phyloP scores from a whole-genome alignment of 2,888 invertebrate genomes.

The Cyrtodaria siliqua region DNA sequence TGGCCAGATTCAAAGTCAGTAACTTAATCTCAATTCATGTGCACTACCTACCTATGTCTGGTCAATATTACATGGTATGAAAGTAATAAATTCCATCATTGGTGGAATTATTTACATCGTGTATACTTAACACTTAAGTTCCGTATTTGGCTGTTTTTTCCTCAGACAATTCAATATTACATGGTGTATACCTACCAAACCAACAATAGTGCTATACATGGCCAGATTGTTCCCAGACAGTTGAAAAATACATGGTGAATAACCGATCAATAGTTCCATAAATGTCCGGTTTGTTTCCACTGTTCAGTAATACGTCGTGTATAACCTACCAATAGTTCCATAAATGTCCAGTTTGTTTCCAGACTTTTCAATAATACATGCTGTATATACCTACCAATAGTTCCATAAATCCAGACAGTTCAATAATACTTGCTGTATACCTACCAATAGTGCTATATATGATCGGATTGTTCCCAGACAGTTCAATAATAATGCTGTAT shows the following conservation, averaged over 20 bases:
- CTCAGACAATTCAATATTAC: too few species aligned
- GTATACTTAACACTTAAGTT: too few species aligned
- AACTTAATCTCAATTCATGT: too few species aligned
- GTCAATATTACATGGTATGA: too few species aligned
- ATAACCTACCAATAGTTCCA: slow-evolving; percentile 57
- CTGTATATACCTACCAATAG: slow-evolving; percentile 66
- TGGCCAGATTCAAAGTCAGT: too few species aligned
- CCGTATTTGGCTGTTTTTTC: too few species aligned
- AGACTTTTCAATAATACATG: slow-evolving; percentile 75
- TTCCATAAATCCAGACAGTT: not conserved
- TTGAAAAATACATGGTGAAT: slow-evolving; percentile 71
- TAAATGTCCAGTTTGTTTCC: slow-evolving; percentile 51
- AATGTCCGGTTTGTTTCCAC: slow-evolving; percentile 5
- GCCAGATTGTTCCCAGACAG: slow-evolving; percentile 57
- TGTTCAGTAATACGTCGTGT: slow-evolving; percentile 8
- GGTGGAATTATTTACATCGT: too few species aligned
- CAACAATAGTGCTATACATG: slow-evolving; percentile 56
- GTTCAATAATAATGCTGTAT: slow-evolving; percentile 71
- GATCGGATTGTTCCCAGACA: slow-evolving; percentile 56
- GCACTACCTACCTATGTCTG: too few species aligned
- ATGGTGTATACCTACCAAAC: slow-evolving; percentile 60
- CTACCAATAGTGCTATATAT: slow-evolving; percentile 62
- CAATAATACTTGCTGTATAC: too few species aligned
- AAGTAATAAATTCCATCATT: too few species aligned
- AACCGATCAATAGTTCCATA: slow-evolving; percentile 5